Conservation (phyloP, 1,140 invertebrate species). For the Adoxophyes honmai region DNA sequence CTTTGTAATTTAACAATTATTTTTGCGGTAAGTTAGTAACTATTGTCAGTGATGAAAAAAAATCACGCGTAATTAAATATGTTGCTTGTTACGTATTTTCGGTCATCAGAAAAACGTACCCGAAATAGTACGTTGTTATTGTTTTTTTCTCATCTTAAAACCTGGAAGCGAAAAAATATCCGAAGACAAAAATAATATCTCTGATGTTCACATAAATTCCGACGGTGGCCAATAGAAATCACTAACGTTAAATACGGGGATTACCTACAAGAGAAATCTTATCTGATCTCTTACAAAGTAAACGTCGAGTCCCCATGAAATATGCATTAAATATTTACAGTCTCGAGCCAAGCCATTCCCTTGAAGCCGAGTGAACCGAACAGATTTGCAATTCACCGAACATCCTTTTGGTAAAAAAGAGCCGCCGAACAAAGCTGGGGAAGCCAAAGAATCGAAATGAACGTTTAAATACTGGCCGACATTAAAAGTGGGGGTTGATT, state of each 20-base stretch:
- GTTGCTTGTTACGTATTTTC: too few relatives aligned
- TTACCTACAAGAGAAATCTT: constrained; percentile 42
- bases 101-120: too few relatives aligned
- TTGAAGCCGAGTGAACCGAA: constrained; percentile 60
- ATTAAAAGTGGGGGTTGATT: background rate
- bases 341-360: constrained; percentile 48
- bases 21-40: too few relatives aligned
- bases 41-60: too few relatives aligned
- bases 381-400: constrained; percentile 72
- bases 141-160: background rate
- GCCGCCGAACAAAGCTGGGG: constrained; percentile 46
- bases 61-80: too few relatives aligned
- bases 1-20: too few relatives aligned
- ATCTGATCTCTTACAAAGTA: constrained; percentile 63
- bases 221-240: constrained; percentile 5
- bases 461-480: constrained; percentile 49
- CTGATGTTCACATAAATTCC: constrained; percentile 11
- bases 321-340: constrained; percentile 75
- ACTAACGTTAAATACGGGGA: constrained; percentile 13
- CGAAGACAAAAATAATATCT: constrained; percentile 6
- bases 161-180: background rate
- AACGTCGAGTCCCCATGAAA: constrained; percentile 63
- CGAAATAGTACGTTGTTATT: too few relatives aligned
- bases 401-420: constrained; percentile 65
- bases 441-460: constrained; percentile 48